These are phyloP conservation scores for Nemoura dubitans DNA, from an alignment of 2,888 invertebrate genomes.

Conservation along the genomic window DNA sequence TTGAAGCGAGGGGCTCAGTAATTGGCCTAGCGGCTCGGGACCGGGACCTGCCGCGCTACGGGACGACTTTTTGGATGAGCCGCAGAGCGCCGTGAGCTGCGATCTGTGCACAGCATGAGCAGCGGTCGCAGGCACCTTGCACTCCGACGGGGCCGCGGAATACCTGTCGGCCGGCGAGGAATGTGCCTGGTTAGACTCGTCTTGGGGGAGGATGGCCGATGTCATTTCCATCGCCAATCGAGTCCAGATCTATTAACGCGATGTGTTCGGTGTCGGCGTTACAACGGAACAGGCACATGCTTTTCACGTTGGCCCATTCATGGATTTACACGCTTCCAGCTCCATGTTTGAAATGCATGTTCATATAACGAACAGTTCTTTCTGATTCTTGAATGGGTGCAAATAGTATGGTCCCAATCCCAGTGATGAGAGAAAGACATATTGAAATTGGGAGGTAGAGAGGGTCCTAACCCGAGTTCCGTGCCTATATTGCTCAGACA, in stretches of 20 bases:
- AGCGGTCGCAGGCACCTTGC: neutral
- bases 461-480: neutral
- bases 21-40: neutral
- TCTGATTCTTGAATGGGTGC: neutral
- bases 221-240: neutral
- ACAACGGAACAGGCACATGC: neutral
- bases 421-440: conserved; percentile 7
- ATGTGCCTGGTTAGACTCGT: neutral
- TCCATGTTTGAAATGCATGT: neutral
- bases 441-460: neutral
- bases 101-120: neutral
- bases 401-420: neutral
- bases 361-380: neutral
- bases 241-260: neutral
- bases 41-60: neutral
- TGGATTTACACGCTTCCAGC: neutral
- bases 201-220: neutral
- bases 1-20: neutral
- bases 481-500: conserved; percentile 17
- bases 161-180: neutral
- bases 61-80: neutral
- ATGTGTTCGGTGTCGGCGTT: neutral
- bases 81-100: too few relatives aligned
- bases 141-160: neutral
- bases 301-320: neutral